Base-by-base conservation (phyloP, 1,140 invertebrate genomes). In the Drosophila takahashii region DNA sequence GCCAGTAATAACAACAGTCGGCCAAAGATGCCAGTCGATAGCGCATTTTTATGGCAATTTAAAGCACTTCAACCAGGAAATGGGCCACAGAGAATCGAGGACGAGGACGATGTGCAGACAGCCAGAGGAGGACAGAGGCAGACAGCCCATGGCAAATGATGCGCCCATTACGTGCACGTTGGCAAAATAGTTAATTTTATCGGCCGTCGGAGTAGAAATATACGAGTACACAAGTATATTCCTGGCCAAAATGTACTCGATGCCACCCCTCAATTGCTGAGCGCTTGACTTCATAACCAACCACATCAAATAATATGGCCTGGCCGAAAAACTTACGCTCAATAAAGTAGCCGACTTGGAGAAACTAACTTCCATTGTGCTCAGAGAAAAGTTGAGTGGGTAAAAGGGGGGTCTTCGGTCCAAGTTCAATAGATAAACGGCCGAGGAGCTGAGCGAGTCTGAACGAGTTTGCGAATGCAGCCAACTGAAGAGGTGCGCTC, bases 111-210 rank as follows among this genome's bases (percentile, higher is more conserved):
- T 50, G 69, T 45, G 36, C 56, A 71, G 51, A 71, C 60, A 44
- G 60, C 66, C 42, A 3, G 22, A 3, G 22, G 22, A 22, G 36
- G 45, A 10, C 27, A 13, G 9, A 32, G 39, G 45, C 34, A 74
- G 79, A 74, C 57, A 73, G 69, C 50, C 58, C 59, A 27, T 66
- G 56, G 81, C 81, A 84, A 84, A 87, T 87, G 79, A 86, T 86
- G 81, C 79, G 83, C 65, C 81, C 84, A 86, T 86, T 86, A 86
- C 83, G 83, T 86, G 83, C 79, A 67, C 51, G 62, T 60, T 81
- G 71, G 65, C 62, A 81, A 86, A 86, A 86, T 86, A 86, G 84
- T 86, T 86, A 87, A 86, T 86, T 86, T 86, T 83, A 87, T 86
- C 76, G 84, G 70, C 75, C 76, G 81, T 71, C 76, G 53, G 65